Evolutionary conservation across 2,113 vertebrate species (phyloP).

Genomic region (Neogale vison): DNA sequence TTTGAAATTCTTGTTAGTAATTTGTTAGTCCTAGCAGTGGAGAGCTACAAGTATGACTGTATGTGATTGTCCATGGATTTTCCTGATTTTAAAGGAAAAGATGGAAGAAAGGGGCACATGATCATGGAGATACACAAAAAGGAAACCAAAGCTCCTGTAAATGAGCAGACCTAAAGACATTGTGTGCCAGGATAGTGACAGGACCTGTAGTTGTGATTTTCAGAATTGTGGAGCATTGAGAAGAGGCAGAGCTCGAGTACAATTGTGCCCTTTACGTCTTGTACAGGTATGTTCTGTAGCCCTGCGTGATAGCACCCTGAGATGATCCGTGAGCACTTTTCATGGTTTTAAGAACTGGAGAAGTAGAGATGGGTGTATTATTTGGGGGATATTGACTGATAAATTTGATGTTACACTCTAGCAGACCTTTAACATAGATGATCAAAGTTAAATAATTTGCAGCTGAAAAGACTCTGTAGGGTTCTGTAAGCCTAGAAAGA

Average conservation of each 20-base stretch:
- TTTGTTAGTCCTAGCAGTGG: background rate
- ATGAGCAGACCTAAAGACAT: background rate
- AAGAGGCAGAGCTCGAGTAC: background rate
- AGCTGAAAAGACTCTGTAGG: background rate
- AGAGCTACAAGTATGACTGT: background rate
- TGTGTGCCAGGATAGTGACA: background rate
- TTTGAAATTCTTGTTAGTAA: background rate
- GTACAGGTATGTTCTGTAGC: background rate
- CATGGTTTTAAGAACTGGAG: background rate
- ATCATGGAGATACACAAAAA: background rate
- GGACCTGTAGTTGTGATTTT: background rate
- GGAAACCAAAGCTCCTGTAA: background rate
- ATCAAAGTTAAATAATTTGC: background rate
- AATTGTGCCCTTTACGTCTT: fast-evolving
- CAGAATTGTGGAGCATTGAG: background rate
- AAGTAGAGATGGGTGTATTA: background rate
- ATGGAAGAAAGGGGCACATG: background rate
- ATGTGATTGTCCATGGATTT: background rate
- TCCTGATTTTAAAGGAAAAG: background rate
- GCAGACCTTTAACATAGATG: background rate
- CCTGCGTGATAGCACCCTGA: background rate
- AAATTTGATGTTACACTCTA: background rate
- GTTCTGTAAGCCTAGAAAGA: background rate
- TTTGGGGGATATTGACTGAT: background rate
- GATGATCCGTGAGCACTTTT: background rate